Conservation (phyloP, 2,888 invertebrate species). For the Tiliacea citrago region DNA sequence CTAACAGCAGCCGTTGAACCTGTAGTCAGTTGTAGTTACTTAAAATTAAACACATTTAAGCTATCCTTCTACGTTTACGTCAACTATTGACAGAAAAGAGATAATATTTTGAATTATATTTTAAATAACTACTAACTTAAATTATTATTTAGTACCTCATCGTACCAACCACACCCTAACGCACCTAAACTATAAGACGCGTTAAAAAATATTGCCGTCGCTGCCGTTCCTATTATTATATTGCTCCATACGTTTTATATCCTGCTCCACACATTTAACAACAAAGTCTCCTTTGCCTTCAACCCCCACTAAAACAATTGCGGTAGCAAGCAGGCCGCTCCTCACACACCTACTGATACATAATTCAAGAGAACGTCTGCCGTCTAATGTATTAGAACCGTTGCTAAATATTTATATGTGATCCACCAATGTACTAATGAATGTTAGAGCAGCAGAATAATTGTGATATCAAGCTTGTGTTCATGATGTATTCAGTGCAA, state of each 20-base stretch:
- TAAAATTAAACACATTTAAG: not conserved
- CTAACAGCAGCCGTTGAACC: too few relatives aligned
- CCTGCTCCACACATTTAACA: not conserved
- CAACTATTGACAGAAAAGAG: not conserved
- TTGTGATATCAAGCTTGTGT: constrained; percentile 45
- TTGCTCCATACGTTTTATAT: not conserved
- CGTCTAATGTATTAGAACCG: constrained; percentile 83
- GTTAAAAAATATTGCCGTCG: not conserved
- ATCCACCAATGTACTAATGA: constrained; percentile 62
- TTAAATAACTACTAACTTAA: too few relatives aligned
- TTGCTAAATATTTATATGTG: constrained; percentile 84
- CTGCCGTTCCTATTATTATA: too few relatives aligned
- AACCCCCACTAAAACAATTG: constrained; percentile 32
- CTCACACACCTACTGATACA: constrained; percentile 70
- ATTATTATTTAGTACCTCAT: not conserved
- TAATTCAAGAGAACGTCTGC: constrained; percentile 79
- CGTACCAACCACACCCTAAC: not conserved
- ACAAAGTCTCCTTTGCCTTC: constrained; percentile 8
- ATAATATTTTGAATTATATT: not conserved
- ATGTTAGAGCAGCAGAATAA: constrained; percentile 40
- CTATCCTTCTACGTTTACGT: not conserved
- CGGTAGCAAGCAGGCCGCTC: constrained; percentile 23
- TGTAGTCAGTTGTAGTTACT: too few relatives aligned
- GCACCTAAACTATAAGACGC: not conserved
- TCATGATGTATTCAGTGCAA: constrained; percentile 36